A percentile compares a stretch with the other conserved stretches of the same genome.
These are phyloP conservation scores for Mactromeris polynyma DNA, from an alignment of 2,888 invertebrate genomes.

Conservation along the genomic window DNA sequence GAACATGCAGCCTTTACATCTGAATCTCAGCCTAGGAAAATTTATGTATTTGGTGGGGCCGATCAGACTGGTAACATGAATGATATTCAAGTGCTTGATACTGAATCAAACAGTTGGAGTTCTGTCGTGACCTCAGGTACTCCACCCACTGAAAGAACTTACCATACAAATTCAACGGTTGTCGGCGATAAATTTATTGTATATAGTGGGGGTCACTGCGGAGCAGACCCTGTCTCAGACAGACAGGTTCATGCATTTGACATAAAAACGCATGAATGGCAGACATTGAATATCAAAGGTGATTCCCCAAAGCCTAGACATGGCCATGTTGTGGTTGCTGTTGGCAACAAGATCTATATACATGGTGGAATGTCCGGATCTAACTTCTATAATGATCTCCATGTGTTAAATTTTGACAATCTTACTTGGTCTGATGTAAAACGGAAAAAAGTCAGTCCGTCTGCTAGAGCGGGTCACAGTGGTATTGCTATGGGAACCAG, in stretches of 20 bases:
- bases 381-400: constrained; percentile 86
- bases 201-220: constrained; percentile 86
- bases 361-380: constrained; percentile 87
- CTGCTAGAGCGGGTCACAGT: constrained; percentile 85
- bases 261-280: constrained; percentile 80
- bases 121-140: constrained; percentile 75
- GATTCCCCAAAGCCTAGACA: constrained; percentile 86
- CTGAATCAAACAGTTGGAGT: constrained; percentile 78
- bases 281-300: constrained; percentile 79
- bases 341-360: constrained; percentile 82
- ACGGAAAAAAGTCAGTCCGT: constrained; percentile 80
- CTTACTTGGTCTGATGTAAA: constrained; percentile 82
- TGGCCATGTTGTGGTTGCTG: constrained; percentile 85
- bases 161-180: constrained; percentile 81
- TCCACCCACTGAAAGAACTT: constrained; percentile 84
- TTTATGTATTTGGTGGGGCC: constrained; percentile 86
- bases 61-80: constrained; percentile 85
- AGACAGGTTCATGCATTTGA: constrained; percentile 85
- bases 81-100: constrained; percentile 84
- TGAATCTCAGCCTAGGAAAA: constrained; percentile 75
- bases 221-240: constrained; percentile 85
- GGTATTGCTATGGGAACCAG: constrained; percentile 78
- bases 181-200: constrained; percentile 83
- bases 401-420: constrained; percentile 84
- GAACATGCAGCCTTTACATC: constrained; percentile 86